Base-by-base conservation (phyloP, 2,113 vertebrate species). In the Alaudala cheleensis region DNA sequence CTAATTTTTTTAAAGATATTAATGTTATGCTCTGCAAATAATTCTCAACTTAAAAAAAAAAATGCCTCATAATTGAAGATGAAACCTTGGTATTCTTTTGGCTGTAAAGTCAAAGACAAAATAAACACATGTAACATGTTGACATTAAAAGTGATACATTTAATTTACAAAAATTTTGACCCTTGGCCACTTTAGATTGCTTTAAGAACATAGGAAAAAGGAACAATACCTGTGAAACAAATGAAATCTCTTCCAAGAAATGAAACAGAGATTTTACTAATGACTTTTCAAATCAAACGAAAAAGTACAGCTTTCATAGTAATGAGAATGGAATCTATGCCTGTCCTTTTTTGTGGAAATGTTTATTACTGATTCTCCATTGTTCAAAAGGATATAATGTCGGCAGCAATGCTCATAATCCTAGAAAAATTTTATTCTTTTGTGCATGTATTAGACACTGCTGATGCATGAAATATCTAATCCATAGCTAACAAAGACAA, bases 401-500 rank as follows among this genome's bases (percentile, higher is more conserved):
- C 74, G 88, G n/a, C 15, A 66, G 47, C 66, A 96, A 90, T 93
- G 88, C 28, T 71, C 25, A 89, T 93, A 95, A 93, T 92, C 42
- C 57, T 93, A 71, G 49, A 77, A 88, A 90, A 93, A 62, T 54
- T 95, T 95, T 85, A 22, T 39, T 87, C 85, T 47, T 96, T 96
- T 94, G 40, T 92, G 44, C 22, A 71, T 85, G 29, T 51, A 64
- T 74, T 80, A 92, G 49, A 65, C 86, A 92, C 44, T 81, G 40
- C 7, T 14, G 15, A 96, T 77, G 93, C 80, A 95, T 62, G 92
- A 90, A 96, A 94, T 76, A 90, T 56, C n/a, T 94, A 71, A 95
- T 92, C 67, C 89, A 37, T 62, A 76, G 69, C 69, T 94, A 97
- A 96, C 73, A 92, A 66, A 96, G 94, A 97, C 80, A 86, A 79